Evolutionary conservation across 1,140 invertebrate species (phyloP).

Genomic region (Cherax quadricarinatus): DNA sequence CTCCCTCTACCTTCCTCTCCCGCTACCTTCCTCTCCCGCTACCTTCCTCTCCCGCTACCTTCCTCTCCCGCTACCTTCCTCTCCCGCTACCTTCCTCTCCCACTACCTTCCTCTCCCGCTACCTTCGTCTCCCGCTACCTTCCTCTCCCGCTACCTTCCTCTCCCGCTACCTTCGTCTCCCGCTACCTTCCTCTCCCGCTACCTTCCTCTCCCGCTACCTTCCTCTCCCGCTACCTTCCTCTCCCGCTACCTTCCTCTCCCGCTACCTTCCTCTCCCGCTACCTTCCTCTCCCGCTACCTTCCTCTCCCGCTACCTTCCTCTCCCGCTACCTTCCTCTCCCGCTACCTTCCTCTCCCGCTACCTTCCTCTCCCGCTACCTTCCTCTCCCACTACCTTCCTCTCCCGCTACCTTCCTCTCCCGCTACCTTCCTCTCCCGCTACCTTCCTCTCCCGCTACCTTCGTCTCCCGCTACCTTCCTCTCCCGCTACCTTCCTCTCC

Average conservation of each 20-base stretch:
- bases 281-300: not conserved
- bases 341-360: not conserved
- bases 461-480: not conserved
- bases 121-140: not conserved
- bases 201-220: not conserved
- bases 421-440: too few relatives aligned
- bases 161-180: not conserved
- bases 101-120: not conserved
- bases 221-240: not conserved
- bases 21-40: not conserved
- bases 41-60: not conserved
- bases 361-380: not conserved
- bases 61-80: not conserved
- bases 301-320: not conserved
- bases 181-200: not conserved
- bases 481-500: not conserved
- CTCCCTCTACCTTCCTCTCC: not conserved
- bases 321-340: not conserved
- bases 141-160: not conserved
- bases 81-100: not conserved
- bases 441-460: too few relatives aligned
- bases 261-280: not conserved
- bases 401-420: not conserved
- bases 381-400: not conserved
- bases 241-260: not conserved